These are phyloP conservation scores for Morpho deidamia DNA, from an alignment of 2,888 invertebrate genomes.

Conservation along the genomic window DNA sequence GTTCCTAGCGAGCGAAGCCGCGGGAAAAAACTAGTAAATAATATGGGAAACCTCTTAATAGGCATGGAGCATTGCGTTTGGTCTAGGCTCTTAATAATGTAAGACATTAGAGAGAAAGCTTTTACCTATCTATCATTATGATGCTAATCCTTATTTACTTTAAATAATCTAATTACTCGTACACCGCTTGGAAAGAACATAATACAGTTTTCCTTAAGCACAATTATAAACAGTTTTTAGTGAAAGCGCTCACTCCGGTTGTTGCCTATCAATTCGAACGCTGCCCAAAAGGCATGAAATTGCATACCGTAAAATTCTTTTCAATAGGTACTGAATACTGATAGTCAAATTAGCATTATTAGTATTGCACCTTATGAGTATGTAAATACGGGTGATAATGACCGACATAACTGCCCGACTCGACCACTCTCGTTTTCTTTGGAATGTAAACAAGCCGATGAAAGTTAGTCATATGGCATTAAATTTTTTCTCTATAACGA, in stretches of 20 bases:
- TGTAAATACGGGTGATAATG: slow-evolving; percentile 13
- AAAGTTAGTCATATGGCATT: slow-evolving; percentile 23
- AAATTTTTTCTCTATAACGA: neutral
- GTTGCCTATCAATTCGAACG: slow-evolving; percentile 31
- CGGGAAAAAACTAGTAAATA: too few species aligned
- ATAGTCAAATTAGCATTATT: slow-evolving; percentile 8
- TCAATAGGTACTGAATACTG: slow-evolving; percentile 23
- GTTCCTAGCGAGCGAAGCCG: too few species aligned
- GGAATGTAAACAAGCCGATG: slow-evolving; percentile 37
- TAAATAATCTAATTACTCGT: too few species aligned
- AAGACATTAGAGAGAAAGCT: too few species aligned
- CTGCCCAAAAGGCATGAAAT: slow-evolving; percentile 49
- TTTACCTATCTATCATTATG: too few species aligned
- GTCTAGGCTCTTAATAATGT: too few species aligned
- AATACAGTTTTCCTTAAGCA: neutral
- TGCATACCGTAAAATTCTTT: slow-evolving; percentile 37
- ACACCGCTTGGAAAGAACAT: too few species aligned
- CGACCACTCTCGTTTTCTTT: slow-evolving; percentile 43
- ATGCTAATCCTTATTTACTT: too few species aligned
- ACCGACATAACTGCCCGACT: slow-evolving; percentile 17
- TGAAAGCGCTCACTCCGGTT: slow-evolving; percentile 41
- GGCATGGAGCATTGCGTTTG: too few species aligned
- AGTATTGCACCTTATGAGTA: slow-evolving; percentile 9
- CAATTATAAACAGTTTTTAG: slow-evolving; percentile 28
- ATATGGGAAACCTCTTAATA: too few species aligned